Percentiles rank a stretch among this genome's conserved stretches.
Evolutionary conservation across 1,140 invertebrate genomes (phyloP).

Genomic region (Lepidurus couesii): DNA sequence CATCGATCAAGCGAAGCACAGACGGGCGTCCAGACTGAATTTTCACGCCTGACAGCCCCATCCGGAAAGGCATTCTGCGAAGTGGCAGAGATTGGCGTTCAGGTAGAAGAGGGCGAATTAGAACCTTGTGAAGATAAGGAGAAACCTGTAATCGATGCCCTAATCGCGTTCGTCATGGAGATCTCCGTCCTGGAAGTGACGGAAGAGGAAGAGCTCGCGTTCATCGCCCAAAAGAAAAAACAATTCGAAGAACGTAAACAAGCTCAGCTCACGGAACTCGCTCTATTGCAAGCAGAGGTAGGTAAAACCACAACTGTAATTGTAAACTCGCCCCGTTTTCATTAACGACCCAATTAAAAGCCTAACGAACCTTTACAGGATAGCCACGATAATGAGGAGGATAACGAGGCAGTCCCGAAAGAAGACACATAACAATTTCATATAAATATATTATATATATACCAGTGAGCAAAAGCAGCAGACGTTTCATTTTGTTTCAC

Average conservation of each 20-base stretch:
- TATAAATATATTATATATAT: neutral
- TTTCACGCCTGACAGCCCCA: constrained; percentile 15
- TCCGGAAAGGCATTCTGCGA: neutral
- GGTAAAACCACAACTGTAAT: constrained; percentile 38
- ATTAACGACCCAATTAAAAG: constrained; percentile 32
- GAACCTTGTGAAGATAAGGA: constrained; percentile 18
- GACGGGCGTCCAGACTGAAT: constrained; percentile 44
- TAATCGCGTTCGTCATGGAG: constrained; percentile 50
- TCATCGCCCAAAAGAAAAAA: constrained; percentile 68
- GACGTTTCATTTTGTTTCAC: neutral
- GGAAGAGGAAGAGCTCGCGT: constrained; percentile 53
- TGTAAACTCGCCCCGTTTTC: constrained; percentile 45
- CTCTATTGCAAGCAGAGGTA: constrained; percentile 61
- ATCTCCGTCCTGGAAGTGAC: constrained; percentile 71
- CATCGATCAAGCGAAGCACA: constrained; percentile 23
- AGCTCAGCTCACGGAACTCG: constrained; percentile 68
- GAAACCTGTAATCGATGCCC: neutral
- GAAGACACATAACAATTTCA: constrained; percentile 8
- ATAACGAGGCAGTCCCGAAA: neutral
- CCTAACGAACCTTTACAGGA: constrained; percentile 51
- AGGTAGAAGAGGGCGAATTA: neutral
- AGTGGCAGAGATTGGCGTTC: constrained; percentile 1
- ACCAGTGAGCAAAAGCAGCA: neutral
- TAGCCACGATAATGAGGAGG: constrained; percentile 47
- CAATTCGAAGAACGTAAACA: constrained; percentile 65